These are phyloP conservation scores for Astur gentilis DNA, from an alignment of 2,113 vertebrate genomes.

Conservation along the genomic window DNA sequence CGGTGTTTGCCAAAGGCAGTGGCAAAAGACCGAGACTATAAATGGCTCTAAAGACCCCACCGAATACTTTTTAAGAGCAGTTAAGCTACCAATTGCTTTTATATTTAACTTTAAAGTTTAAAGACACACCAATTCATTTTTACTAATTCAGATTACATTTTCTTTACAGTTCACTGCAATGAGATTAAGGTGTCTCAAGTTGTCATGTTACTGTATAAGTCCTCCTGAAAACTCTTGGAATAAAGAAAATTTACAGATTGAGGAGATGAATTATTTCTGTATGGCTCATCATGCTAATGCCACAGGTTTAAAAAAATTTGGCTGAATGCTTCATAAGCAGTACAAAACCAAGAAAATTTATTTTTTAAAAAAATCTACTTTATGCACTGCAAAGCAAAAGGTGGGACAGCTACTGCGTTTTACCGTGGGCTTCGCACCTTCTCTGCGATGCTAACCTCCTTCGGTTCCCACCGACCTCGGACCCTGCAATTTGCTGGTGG, in stretches of 20 bases:
- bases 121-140: not conserved
- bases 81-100: not conserved
- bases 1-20: not conserved
- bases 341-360: not conserved
- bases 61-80: not conserved
- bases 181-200: not conserved
- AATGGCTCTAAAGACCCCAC: not conserved
- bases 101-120: not conserved
- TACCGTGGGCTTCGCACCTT: not conserved
- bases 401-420: not conserved
- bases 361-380: not conserved
- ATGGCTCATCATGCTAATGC: not conserved
- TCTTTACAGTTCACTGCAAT: not conserved
- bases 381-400: not conserved
- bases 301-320: not conserved
- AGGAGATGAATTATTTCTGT: not conserved
- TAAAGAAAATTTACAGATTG: not conserved
- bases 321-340: not conserved
- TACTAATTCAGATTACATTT: not conserved
- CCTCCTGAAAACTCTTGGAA: not conserved
- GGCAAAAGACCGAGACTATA: fast-evolving
- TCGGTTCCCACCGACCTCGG: fast-evolving
- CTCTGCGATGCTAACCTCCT: not conserved
- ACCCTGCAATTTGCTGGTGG: too few relatives aligned
- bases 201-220: not conserved